A percentile compares a stretch with the other conserved stretches of the same genome.
phyloP scores from a whole-genome alignment of 2,888 invertebrate genomes.

The Nymphalis c-album region DNA sequence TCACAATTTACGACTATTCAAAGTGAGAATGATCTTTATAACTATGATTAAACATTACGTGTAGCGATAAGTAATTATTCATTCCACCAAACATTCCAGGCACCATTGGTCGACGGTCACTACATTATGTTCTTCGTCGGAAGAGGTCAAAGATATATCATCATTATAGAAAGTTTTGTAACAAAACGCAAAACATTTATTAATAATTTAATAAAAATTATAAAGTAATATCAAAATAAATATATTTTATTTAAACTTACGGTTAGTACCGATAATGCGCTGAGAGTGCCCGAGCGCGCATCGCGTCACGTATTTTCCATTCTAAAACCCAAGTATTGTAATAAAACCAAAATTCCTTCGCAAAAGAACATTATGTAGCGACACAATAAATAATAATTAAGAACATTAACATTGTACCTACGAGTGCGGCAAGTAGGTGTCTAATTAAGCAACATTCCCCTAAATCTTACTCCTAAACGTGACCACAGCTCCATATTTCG shows the following conservation, averaged over 20 bases:
- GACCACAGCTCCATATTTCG: not conserved
- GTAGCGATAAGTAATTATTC: slow-evolving; percentile 37
- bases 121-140: not conserved
- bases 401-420: not conserved
- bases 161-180: too few species aligned
- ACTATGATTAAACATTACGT: slow-evolving; percentile 40
- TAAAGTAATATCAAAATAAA: too few species aligned
- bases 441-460: not conserved
- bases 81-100: slow-evolving; percentile 44
- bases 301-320: too few species aligned
- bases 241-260: too few species aligned
- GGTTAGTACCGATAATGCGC: too few species aligned
- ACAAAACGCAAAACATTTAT: too few species aligned
- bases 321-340: too few species aligned
- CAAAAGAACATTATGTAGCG: not conserved
- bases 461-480: not conserved
- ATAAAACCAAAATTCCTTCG: not conserved
- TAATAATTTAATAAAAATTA: too few species aligned
- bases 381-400: not conserved
- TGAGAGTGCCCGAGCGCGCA: too few species aligned
- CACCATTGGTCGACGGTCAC: slow-evolving; percentile 48
- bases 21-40: slow-evolving; percentile 46
- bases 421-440: not conserved
- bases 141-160: too few species aligned
- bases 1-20: slow-evolving; percentile 55